These are phyloP conservation scores for Lagria hirta DNA, from an alignment of 2,888 invertebrate species.

Conservation along the genomic window DNA sequence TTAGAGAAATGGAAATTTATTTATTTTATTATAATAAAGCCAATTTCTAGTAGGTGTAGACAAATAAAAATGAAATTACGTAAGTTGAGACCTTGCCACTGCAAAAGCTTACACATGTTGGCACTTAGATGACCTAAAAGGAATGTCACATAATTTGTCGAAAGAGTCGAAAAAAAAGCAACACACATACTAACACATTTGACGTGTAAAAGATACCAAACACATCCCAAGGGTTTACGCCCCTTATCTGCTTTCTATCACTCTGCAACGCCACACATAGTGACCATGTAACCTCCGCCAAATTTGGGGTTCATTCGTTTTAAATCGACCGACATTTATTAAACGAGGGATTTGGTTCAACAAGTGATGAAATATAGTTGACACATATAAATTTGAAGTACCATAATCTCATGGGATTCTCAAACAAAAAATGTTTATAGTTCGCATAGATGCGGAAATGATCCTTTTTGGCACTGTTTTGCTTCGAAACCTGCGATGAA, in stretches of 20 bases:
- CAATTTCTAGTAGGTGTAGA: neutral
- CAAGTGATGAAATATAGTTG: too few relatives aligned
- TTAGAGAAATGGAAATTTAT: neutral
- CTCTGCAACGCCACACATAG: conserved; percentile 43
- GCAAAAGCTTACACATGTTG: conserved; percentile 30
- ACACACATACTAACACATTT: conserved; percentile 36
- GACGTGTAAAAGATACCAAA: conserved; percentile 42
- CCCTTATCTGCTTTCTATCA: conserved; percentile 49
- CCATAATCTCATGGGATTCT: too few relatives aligned
- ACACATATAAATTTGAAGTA: too few relatives aligned
- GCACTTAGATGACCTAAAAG: conserved; percentile 40
- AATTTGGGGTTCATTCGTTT: conserved; percentile 8
- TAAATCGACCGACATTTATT: too few relatives aligned
- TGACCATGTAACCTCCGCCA: conserved; percentile 19
- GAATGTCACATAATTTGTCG: conserved; percentile 43
- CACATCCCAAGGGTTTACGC: conserved; percentile 46
- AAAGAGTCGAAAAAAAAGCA: conserved; percentile 12
- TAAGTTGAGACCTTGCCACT: conserved; percentile 8
- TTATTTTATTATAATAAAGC: neutral
- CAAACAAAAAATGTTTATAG: too few relatives aligned
- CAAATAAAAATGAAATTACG: conserved; percentile 2
- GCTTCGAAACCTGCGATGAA: too few relatives aligned
- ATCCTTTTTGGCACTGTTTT: too few relatives aligned
- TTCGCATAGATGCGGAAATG: too few relatives aligned
- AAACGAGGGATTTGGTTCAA: too few relatives aligned